Base-by-base conservation (phyloP, 1,140 invertebrate species). In the Ectropis grisescens region DNA sequence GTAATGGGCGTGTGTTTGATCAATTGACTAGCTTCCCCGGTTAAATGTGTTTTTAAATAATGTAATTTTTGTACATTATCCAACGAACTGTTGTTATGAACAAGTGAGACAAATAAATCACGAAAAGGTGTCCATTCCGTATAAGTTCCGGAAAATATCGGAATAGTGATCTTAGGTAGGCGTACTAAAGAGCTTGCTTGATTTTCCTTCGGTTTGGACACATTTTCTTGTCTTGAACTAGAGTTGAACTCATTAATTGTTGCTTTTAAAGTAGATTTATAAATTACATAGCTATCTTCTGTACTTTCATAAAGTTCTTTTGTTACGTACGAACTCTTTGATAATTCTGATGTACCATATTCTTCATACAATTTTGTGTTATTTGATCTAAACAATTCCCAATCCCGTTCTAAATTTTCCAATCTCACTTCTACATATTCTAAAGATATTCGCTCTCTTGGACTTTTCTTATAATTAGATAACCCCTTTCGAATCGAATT, bases 391-490 rank as follows among this genome's bases (percentile, higher is more conserved):
- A 33, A 39, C 3, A 10, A 13, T 2, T 10, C 8, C 37, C 37
- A 39, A 39, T 39, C 30, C 1, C 23, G 33, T 22, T 39, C 37
- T n/a, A 39, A 33, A 9, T 28, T 15, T 29, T 39, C 37, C 11
- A 25, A 16, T 23, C n/a, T 33, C 9, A 16, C 31, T 23, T 39
- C 30, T 1, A 39, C 28, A 28, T 39, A 39, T 33, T 39, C 37
- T 27, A 28, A 1, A 4, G 37, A 13, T 13, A 39, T 2, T 33
- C 37, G 33, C 3, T 39, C 37, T 27, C 28, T 33, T 11, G 29
- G 22, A 33, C 13, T 14, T 16, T 39, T 39, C 12, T 33, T 39
- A 39, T n/a, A n/a, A n/a, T n/a, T n/a, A n/a, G n/a, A n/a, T n/a
- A n/a, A n/a, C n/a, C n/a, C n/a, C n/a, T n/a, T n/a, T n/a, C n/a